Evolutionary conservation across 2,888 invertebrate genomes (phyloP).

Genomic region (Alentia gelatinosa): DNA sequence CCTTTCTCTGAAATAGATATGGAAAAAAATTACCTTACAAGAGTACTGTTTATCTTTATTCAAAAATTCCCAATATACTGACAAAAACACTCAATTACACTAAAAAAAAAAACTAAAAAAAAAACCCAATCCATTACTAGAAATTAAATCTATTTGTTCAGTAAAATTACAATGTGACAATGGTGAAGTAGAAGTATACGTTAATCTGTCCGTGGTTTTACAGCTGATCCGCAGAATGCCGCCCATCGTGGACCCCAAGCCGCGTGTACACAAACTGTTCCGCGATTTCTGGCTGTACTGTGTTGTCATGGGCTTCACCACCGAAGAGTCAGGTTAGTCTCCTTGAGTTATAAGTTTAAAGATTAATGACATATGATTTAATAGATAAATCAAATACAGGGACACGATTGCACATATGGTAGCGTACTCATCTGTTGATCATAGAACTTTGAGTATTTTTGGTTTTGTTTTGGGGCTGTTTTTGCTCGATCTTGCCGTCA

Average conservation of each 20-base stretch:
- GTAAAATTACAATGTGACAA: too few species aligned
- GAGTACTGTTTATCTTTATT: not conserved
- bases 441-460: not conserved
- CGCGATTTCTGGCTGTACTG: conserved; percentile 99
- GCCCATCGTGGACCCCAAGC: conserved; percentile 91
- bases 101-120: too few species aligned
- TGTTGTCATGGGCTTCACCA: conserved; percentile 98
- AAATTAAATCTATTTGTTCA: too few species aligned
- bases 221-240: conserved; percentile 90
- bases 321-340: conserved; percentile 82
- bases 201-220: too few species aligned
- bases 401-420: too few species aligned
- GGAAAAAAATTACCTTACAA: not conserved
- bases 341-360: not conserved
- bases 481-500: too few species aligned
- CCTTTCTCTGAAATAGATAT: not conserved
- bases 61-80: too few species aligned
- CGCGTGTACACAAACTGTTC: conserved; percentile 94
- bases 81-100: too few species aligned
- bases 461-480: not conserved
- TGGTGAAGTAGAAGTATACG: too few species aligned
- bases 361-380: not conserved
- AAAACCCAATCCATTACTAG: too few species aligned
- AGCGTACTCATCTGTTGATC: too few species aligned
- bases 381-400: too few species aligned